Conservation (phyloP, 2,113 vertebrate species). For the Todiramphus chloris region DNA sequence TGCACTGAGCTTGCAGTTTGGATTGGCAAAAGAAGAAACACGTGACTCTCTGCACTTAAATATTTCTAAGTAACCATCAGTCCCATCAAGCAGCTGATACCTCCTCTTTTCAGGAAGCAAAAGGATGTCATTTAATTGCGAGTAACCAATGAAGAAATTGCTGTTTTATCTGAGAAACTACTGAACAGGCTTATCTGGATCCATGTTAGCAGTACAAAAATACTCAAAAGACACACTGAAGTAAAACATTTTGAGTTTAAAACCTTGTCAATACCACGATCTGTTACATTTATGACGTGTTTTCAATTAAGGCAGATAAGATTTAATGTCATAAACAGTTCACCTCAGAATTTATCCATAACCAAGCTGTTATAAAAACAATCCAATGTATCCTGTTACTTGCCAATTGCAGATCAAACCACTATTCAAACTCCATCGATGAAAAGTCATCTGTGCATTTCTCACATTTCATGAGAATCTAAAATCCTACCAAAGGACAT, state of each 20-base stretch:
- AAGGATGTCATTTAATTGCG: background rate
- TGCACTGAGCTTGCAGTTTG: background rate
- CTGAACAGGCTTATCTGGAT: background rate
- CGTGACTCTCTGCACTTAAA: background rate
- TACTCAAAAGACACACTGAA: rapidly evolving
- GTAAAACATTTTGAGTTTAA: background rate
- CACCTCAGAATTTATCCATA: background rate
- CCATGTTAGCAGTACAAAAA: background rate
- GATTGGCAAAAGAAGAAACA: background rate
- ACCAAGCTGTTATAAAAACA: background rate
- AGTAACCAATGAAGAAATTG: background rate
- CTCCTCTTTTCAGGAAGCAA: background rate
- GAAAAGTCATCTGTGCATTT: background rate
- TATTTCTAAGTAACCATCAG: background rate
- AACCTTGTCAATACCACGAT: background rate
- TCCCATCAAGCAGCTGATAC: rapidly evolving
- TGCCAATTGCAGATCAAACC: background rate
- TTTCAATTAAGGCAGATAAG: background rate
- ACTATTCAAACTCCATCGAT: background rate
- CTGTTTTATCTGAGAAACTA: background rate
- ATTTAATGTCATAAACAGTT: background rate
- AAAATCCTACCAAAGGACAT: background rate
- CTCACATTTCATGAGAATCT: background rate
- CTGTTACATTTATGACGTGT: background rate
- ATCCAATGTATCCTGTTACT: background rate